A percentile compares a stretch with the other conserved stretches of the same genome.
Conservation (phyloP, 2,113 vertebrate genomes). For the Hassar affinis region DNA sequence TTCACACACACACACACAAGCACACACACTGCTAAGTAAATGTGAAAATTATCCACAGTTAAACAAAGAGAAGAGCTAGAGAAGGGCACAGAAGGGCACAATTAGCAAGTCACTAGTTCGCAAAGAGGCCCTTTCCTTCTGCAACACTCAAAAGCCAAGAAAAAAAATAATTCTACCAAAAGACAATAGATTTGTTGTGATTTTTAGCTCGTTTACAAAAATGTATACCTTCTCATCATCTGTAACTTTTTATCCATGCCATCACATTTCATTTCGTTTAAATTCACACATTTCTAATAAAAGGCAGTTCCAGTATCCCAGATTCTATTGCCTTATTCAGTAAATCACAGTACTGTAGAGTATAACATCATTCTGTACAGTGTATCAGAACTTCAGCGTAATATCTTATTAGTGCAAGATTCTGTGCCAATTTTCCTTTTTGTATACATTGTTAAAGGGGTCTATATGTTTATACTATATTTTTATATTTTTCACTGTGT, state of each 20-base stretch:
- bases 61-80: background rate
- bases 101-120: conserved; percentile 42
- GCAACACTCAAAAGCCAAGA: background rate
- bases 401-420: too few species aligned
- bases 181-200: background rate
- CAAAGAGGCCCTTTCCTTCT: conserved; percentile 12
- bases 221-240: background rate
- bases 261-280: background rate
- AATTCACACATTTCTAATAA: background rate
- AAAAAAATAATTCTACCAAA: background rate
- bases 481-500: too few species aligned
- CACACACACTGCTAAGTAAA: background rate
- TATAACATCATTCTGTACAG: too few species aligned
- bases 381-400: too few species aligned
- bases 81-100: conserved; percentile 24
- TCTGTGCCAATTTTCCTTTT: too few species aligned
- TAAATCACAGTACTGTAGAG: too few species aligned
- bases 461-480: too few species aligned
- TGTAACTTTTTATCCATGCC: background rate
- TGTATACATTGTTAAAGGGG: too few species aligned
- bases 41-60: conserved; percentile 22
- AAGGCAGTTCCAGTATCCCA: too few species aligned
- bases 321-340: too few species aligned
- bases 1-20: background rate
- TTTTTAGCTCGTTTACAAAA: too few species aligned